Evolutionary conservation across 2,797 vertebrate species (phyloP).

Genomic region (Carapus acus): DNA sequence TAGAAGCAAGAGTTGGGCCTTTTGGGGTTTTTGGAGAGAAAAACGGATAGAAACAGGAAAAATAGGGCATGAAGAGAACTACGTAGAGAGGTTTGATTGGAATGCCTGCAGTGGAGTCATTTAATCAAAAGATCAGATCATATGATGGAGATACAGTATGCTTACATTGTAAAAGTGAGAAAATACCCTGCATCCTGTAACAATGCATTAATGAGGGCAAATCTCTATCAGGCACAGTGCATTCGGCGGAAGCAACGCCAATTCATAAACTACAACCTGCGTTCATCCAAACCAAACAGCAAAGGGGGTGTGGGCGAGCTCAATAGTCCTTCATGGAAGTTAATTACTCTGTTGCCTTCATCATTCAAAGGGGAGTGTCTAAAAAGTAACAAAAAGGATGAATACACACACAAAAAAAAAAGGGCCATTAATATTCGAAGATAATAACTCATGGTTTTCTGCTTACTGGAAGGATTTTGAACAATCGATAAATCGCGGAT

Average conservation of each 20-base stretch:
- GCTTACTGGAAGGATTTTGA: no score
- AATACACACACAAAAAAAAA: conserved; percentile 5
- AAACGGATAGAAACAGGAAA: conserved; percentile 1
- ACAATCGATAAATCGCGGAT: no score
- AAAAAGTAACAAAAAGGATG: conserved; percentile 6
- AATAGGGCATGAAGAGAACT: background rate
- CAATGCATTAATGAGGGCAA: conserved; percentile 10
- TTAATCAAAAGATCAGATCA: conserved; percentile 13
- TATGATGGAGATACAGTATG: conserved; percentile 1
- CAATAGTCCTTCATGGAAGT: conserved; percentile 10
- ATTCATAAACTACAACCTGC: conserved; percentile 3
- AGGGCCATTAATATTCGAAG: conserved; percentile 11
- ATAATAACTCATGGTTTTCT: background rate
- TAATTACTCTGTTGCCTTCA: conserved; percentile 31
- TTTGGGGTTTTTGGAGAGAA: conserved; percentile 6
- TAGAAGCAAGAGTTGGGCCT: no score
- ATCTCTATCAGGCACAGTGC: background rate
- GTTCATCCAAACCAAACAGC: conserved; percentile 9
- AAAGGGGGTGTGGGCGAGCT: conserved; percentile 5
- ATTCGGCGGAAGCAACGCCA: conserved; percentile 10
- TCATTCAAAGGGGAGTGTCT: conserved; percentile 25
- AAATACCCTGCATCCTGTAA: conserved; percentile 1
- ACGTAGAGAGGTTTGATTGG: conserved; percentile 13
- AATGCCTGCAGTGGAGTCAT: conserved; percentile 30
- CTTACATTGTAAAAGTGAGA: conserved; percentile 14